A percentile compares a stretch with the other conserved stretches of the same genome.
These are phyloP conservation scores for Eurystomus glaucurus DNA, from an alignment of 2,797 vertebrate genomes.

Conservation along the genomic window DNA sequence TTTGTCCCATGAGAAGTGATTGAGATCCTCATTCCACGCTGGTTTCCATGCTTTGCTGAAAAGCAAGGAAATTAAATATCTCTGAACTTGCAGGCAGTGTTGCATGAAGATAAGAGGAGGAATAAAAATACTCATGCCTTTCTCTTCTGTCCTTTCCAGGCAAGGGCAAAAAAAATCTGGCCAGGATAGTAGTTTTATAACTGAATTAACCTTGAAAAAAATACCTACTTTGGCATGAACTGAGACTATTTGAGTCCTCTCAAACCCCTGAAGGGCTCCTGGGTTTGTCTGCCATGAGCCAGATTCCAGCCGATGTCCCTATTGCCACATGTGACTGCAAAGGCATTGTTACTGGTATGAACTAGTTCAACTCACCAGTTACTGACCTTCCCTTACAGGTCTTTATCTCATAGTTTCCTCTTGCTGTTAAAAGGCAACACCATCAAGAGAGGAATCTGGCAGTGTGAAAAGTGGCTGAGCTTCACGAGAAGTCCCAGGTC, in stretches of 20 bases:
- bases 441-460: background rate
- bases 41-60: background rate
- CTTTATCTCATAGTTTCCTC: background rate
- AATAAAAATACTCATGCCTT: accelerated
- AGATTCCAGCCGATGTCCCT: background rate
- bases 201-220: background rate
- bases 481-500: background rate
- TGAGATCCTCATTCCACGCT: background rate
- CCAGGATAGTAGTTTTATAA: background rate
- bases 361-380: background rate
- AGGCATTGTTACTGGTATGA: background rate
- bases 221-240: background rate
- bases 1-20: background rate
- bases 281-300: background rate
- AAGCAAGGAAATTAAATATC: background rate
- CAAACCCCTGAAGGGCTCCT: background rate
- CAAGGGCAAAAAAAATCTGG: background rate
- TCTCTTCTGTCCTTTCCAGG: background rate
- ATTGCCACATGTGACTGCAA: background rate
- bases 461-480: background rate
- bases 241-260: background rate
- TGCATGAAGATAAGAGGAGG: background rate
- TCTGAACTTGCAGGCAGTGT: background rate
- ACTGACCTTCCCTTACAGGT: background rate
- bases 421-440: background rate